Evolutionary conservation across 2,888 invertebrate genomes (phyloP), one percentile per base, ranked within the genome.

Genomic region (Eristalis arbustorum): DNA sequence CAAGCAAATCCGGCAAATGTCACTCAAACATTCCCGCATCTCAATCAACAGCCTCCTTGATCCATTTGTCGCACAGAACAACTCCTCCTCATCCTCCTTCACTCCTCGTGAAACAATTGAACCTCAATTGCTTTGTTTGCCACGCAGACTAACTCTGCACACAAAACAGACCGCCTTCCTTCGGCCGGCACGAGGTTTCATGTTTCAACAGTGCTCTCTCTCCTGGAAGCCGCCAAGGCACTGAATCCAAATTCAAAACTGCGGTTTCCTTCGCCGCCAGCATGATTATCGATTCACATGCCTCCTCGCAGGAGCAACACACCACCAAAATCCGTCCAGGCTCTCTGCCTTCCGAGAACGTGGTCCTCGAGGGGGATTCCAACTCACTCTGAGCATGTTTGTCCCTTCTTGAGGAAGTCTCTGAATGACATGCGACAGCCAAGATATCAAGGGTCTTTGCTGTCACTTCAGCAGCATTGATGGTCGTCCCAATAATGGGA

Each of bases 381-480:
- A 23, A 59, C 59, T 13, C 25, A 23, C 59, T 28, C 61, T 72
- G 62, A 69, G 78, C 59, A 76, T 69, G 62, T 56, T 67, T 67
- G 18, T 76, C 83, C 73, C 72, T 79, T 67, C 83, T 87, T 83
- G 56, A 74, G 63, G 82, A 71, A 74, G 57, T 83, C 23, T 64
- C 64, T 87, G 87, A 87, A 87, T 87, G 87, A 87, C 87, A 87
- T 87, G 87, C 87, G 87, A 87, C 87, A 87, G 72, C 78, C 78
- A 87, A 83, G 87, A 87, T 61, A 87, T 87, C 87, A 87, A 87
- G 87, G 83, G 87, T 83, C 67, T 87, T 10, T 56, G 75, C 82
- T 87, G 87, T 87, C 87, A 87, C 83, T 64, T 81, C 72, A 71
- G 71, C 71, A 75, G 25, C 25, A 11, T 56, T 31, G 73, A 68